Conservation (phyloP, 2,797 vertebrate species). For the Sebastes hubbsi region DNA sequence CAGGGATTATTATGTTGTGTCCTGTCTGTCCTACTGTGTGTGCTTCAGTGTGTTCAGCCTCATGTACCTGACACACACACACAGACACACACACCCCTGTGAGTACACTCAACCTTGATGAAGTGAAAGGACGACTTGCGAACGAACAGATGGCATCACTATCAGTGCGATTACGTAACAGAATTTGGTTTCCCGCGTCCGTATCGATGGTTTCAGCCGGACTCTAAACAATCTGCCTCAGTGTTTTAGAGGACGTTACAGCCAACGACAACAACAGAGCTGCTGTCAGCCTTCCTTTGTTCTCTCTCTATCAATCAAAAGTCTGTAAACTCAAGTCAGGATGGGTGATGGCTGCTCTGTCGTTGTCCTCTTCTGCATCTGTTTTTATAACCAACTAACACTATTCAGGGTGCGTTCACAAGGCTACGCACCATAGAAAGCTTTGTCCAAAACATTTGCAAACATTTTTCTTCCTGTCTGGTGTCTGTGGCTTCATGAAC, state of each 20-base stretch:
- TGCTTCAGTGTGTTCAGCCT: slow-evolving; percentile 58
- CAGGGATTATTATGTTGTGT: slow-evolving; percentile 62
- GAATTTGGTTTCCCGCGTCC: slow-evolving; percentile 57
- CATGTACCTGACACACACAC: slow-evolving; percentile 51
- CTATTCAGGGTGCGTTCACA: slow-evolving; percentile 57
- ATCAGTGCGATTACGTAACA: slow-evolving; percentile 59
- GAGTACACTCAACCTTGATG: slow-evolving; percentile 71
- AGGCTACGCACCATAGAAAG: slow-evolving; percentile 37
- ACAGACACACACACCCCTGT: slow-evolving; percentile 26
- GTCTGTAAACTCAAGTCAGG: slow-evolving; percentile 26
- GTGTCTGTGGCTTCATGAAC: slow-evolving; percentile 67
- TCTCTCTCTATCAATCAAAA: slow-evolving; percentile 32
- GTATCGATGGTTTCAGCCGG: slow-evolving; percentile 54
- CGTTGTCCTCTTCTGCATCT: slow-evolving; percentile 61
- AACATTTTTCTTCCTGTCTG: slow-evolving; percentile 23
- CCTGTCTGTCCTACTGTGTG: slow-evolving; percentile 68
- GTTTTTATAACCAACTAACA: slow-evolving; percentile 62
- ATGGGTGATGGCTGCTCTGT: slow-evolving; percentile 56
- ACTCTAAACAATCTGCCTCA: slow-evolving; percentile 55
- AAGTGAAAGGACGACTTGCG: slow-evolving; percentile 66
- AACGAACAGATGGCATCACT: slow-evolving; percentile 70
- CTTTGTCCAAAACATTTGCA: slow-evolving; percentile 5
- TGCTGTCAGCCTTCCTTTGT: slow-evolving; percentile 38
- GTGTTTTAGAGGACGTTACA: slow-evolving; percentile 58
- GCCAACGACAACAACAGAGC: slow-evolving; percentile 56